Evolutionary conservation across 2,888 invertebrate species (phyloP).

Genomic region (Drosophila buzzatii): DNA sequence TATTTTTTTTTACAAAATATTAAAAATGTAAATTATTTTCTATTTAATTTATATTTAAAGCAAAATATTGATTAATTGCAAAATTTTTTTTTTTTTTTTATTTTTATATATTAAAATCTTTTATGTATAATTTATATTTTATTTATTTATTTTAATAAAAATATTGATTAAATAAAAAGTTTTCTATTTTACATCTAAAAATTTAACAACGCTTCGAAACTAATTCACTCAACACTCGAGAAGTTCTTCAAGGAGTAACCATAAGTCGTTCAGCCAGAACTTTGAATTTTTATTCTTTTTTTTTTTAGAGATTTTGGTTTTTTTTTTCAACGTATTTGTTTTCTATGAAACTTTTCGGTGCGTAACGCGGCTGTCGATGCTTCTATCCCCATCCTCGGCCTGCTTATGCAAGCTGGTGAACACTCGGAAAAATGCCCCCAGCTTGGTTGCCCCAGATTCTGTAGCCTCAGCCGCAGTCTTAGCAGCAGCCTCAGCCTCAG

Average conservation of each 20-base stretch:
- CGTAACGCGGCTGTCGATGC: constrained; percentile 61
- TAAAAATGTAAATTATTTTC: no score
- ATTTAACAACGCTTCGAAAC: no score
- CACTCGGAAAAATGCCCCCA: constrained; percentile 72
- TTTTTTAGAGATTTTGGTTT: constrained; percentile 24
- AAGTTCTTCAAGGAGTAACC: constrained; percentile 16
- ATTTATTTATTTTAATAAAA: no score
- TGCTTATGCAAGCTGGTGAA: constrained; percentile 74
- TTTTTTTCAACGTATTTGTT: constrained; percentile 57
- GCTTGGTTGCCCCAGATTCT: constrained; percentile 80
- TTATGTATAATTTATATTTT: no score
- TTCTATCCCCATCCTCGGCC: constrained; percentile 39
- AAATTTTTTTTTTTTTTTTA: no score
- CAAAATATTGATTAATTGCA: no score
- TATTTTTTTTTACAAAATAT: no score
- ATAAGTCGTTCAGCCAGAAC: constrained; percentile 1
- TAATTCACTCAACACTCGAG: no score
- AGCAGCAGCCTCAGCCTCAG: constrained; percentile 20
- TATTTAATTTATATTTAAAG: no score
- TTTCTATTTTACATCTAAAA: no score
- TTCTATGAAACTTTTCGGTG: constrained; percentile 66
- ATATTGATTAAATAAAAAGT: no score
- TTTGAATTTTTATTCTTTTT: background rate
- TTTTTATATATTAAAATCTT: no score
- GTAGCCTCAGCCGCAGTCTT: constrained; percentile 34